phyloP scores from a whole-genome alignment of 2,113 vertebrate species.

The Cyanoliseus patagonus region DNA sequence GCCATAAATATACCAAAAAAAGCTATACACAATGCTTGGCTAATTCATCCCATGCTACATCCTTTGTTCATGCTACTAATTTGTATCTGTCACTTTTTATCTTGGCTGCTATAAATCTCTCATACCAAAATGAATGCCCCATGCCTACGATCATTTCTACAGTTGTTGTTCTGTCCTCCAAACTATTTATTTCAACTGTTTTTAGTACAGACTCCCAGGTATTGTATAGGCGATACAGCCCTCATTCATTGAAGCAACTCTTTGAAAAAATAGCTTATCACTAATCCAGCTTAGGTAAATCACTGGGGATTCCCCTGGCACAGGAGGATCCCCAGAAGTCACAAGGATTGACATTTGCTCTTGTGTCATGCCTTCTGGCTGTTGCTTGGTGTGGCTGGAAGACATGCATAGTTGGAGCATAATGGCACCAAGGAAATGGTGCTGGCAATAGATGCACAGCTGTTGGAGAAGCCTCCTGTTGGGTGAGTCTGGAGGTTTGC shows the following conservation, averaged over 20 bases:
- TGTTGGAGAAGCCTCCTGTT: neutral
- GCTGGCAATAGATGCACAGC: neutral
- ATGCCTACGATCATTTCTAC: neutral
- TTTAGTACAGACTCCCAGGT: neutral
- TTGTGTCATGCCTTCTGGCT: neutral
- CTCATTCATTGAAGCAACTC: neutral
- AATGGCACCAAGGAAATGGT: neutral
- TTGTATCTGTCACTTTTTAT: neutral
- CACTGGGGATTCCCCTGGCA: neutral
- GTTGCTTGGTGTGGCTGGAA: neutral
- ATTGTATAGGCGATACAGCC: neutral
- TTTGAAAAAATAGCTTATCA: neutral
- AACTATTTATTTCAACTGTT: neutral
- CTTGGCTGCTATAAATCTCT: neutral
- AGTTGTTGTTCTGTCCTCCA: neutral
- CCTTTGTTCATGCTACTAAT: neutral
- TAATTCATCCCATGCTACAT: conserved; percentile 1
- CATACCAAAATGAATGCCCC: neutral
- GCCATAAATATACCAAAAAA: neutral
- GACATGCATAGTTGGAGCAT: neutral
- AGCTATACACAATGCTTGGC: neutral
- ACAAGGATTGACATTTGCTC: neutral
- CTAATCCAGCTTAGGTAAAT: neutral
- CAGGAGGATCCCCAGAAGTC: neutral
- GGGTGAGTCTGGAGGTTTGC: neutral